Evolutionary conservation across 2,797 vertebrate species (phyloP), one percentile per base, ranked within the genome.

Genomic region (Sylvilagus floridanus): DNA sequence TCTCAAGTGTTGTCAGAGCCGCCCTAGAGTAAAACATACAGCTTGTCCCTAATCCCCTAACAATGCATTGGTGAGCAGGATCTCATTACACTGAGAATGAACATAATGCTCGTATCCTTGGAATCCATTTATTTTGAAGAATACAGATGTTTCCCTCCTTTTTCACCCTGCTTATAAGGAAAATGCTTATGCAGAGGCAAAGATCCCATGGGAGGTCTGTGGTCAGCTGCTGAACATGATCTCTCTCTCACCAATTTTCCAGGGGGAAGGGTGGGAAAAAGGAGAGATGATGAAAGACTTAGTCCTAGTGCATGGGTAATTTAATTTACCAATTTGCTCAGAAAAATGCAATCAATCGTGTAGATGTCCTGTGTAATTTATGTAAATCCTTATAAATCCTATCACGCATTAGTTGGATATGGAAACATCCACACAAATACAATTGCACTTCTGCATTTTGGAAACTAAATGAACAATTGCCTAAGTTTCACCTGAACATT

Each of bases 41-140:
- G 30, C 32, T 92, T 91, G 77, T n/a, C 75, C 65, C 83, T 76
- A 22, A 69, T 84, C 72, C 73, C 6, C 68, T 66, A 65, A 87
- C 19, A 42, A 71, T 47, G 75, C n/a, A 88, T 35, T 75, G 79
- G 28, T 84, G 79, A 89, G 47, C 13, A 82, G 71, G 30, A 71
- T 91, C 84, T 88, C 76, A 57, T 82, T 91, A 91, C 14, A 21
- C 2, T 72, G 86, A 93, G 72, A 92, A 52, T 69, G 65, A 94
- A 62, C 72, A 78, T 30, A 54, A 86, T 4, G 32, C 62, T 95
- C 83, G 17, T 62, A 85, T 90, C 82, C 90, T 83, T 91, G 90
- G 57, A 94, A 76, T 94, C 90, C 92, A 88, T 52, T 91, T 84
- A 85, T 88, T 91, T 77, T 90, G 81, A 93, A 90, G 76, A 90